A percentile compares a stretch with the other conserved stretches of the same genome.
Evolutionary conservation across 2,888 invertebrate genomes (phyloP).

Genomic region (Dioctria rufipes): DNA sequence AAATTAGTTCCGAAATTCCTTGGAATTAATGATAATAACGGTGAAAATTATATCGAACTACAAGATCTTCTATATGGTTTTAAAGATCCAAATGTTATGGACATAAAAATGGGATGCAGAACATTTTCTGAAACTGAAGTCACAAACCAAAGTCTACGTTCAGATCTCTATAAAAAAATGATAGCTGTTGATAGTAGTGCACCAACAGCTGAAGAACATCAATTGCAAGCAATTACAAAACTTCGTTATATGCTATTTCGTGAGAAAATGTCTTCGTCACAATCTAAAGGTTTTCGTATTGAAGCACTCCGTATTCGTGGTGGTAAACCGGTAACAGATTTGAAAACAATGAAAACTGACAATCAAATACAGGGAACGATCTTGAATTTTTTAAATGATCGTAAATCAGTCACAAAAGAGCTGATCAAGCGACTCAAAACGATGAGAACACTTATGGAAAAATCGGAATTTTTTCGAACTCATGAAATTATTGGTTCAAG

Average conservation of each 20-base stretch:
- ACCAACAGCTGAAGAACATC: constrained; percentile 88
- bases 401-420: constrained; percentile 78
- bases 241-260: constrained; percentile 97
- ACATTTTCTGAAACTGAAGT: constrained; percentile 98
- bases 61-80: constrained; percentile 95
- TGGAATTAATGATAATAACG: constrained; percentile 83
- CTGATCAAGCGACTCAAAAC: constrained; percentile 82
- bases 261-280: constrained; percentile 93
- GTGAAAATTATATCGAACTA: constrained; percentile 92
- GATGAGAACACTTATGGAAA: constrained; percentile 85
- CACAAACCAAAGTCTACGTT: constrained; percentile 84
- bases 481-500: constrained; percentile 97
- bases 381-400: constrained; percentile 80
- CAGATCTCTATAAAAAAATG: constrained; percentile 97
- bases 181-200: constrained; percentile 89
- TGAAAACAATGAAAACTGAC: constrained; percentile 88
- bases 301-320: constrained; percentile 94
- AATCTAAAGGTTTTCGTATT: constrained; percentile 93
- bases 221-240: constrained; percentile 90
- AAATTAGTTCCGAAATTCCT: constrained; percentile 86
- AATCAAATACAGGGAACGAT: constrained; percentile 83
- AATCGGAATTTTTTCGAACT: constrained; percentile 85
- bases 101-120: constrained; percentile 96
- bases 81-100: constrained; percentile 94
- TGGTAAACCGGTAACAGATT: constrained; percentile 86